A percentile compares a stretch with the other conserved stretches of the same genome.
Conservation (phyloP, 2,113 vertebrate species). For the Coptodon bakossiorum region DNA sequence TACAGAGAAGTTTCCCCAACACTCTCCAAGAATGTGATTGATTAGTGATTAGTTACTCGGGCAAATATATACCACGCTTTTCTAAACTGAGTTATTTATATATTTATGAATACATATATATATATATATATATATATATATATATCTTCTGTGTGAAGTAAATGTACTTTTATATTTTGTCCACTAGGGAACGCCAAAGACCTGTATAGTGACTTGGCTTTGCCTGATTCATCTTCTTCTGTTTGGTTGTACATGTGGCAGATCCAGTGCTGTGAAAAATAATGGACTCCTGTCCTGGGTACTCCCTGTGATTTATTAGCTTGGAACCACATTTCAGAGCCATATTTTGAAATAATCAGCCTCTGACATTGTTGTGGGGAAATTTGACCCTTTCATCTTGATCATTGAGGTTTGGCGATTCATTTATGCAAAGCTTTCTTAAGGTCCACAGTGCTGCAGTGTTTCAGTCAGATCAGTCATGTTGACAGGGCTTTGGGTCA, state of each 20-base stretch:
- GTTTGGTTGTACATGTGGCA: not conserved
- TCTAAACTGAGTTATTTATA: not conserved
- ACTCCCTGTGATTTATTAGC: not conserved
- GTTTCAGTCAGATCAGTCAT: not conserved
- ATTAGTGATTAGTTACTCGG: not conserved
- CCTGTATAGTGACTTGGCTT: not conserved
- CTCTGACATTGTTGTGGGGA: not conserved
- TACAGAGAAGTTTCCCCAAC: not conserved
- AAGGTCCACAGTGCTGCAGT: not conserved
- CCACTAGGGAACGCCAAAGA: slow-evolving; percentile 31
- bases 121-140: too few species aligned
- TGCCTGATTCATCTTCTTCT: not conserved
- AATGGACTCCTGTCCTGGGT: not conserved
- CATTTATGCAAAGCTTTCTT: not conserved
- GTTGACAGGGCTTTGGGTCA: not conserved
- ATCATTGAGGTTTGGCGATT: not conserved
- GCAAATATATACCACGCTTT: not conserved
- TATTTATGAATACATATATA: not conserved
- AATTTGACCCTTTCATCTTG: not conserved
- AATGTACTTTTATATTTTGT: slow-evolving; percentile 1
- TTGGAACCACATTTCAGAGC: not conserved
- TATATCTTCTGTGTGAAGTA: not conserved
- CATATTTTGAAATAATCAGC: not conserved
- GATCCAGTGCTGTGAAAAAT: not conserved
- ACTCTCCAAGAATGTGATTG: not conserved